These are phyloP conservation scores for Chaetophractus vellerosus DNA, from an alignment of 2,797 vertebrate genomes.

Conservation along the genomic window DNA sequence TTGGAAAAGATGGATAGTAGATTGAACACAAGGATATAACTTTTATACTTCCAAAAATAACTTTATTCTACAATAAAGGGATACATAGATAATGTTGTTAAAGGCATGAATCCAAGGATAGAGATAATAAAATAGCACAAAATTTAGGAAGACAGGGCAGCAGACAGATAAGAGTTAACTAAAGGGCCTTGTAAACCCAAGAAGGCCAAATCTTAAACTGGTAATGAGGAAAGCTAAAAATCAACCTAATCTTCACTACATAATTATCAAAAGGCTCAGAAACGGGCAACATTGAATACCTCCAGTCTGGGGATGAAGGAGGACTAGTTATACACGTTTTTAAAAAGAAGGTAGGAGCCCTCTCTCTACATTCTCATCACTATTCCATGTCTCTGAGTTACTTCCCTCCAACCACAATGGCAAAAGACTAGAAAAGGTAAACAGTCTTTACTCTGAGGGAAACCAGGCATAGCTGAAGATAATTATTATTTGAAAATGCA, in stretches of 20 bases:
- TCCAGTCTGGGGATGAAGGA: not conserved
- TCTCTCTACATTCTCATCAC: not conserved
- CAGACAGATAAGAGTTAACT: not conserved
- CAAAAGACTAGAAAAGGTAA: not conserved
- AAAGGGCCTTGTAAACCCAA: not conserved
- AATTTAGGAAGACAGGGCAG: constrained; percentile 36
- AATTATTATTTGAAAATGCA: not conserved
- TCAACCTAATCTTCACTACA: not conserved
- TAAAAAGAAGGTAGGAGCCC: not conserved
- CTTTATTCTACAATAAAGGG: not conserved
- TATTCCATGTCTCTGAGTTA: not conserved
- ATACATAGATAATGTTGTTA: not conserved
- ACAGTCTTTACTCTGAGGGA: not conserved
- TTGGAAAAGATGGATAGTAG: not conserved
- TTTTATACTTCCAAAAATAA: not conserved
- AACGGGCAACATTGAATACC: not conserved
- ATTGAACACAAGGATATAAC: constrained; percentile 1
- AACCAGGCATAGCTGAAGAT: not conserved
- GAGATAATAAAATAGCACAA: constrained; percentile 24
- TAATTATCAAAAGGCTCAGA: constrained; percentile 32
- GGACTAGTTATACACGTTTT: not conserved
- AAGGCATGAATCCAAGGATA: not conserved
- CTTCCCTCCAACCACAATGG: not conserved
- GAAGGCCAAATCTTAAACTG: not conserved
- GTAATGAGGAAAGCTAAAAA: constrained; percentile 33